Percentiles rank a stretch among this genome's conserved stretches.
Conservation (phyloP, 2,888 invertebrate genomes). For the Rhingia rostrata region DNA sequence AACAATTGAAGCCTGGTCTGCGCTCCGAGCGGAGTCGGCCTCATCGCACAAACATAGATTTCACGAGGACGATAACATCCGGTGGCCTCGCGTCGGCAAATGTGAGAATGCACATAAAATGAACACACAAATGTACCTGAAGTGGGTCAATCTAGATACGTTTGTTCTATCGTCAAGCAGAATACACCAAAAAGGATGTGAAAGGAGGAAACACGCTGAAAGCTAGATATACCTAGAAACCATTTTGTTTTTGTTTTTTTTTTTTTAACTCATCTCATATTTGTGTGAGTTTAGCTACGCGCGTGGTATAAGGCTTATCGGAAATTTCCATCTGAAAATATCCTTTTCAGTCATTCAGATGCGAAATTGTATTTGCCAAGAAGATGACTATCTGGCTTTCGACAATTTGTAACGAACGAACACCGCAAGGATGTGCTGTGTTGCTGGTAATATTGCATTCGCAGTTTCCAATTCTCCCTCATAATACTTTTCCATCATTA, state of each 20-base stretch:
- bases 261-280: slow-evolving; percentile 48
- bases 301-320: slow-evolving; percentile 49
- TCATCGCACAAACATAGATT: slow-evolving; percentile 52
- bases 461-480: slow-evolving; percentile 53
- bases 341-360: slow-evolving; percentile 69
- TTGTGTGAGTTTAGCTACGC: slow-evolving; percentile 40
- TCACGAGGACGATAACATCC: slow-evolving; percentile 53
- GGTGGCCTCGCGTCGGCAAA: slow-evolving; percentile 62
- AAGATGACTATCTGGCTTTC: slow-evolving; percentile 68
- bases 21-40: slow-evolving; percentile 15
- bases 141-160: slow-evolving; percentile 72
- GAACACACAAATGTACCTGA: slow-evolving; percentile 71
- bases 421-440: slow-evolving; percentile 41
- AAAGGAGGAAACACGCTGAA: slow-evolving; percentile 34
- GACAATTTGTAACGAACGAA: slow-evolving; percentile 58
- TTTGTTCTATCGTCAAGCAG: slow-evolving; percentile 55
- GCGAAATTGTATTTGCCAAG: slow-evolving; percentile 72
- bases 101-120: slow-evolving; percentile 59
- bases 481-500: slow-evolving; percentile 46
- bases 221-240: slow-evolving; percentile 13
- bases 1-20: slow-evolving; percentile 62
- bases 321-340: slow-evolving; percentile 71
- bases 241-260: neutral
- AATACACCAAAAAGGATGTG: slow-evolving; percentile 16
- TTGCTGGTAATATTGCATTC: slow-evolving; percentile 60